Conservation (phyloP, 1,140 invertebrate genomes). For the Vanessa tameamea region DNA sequence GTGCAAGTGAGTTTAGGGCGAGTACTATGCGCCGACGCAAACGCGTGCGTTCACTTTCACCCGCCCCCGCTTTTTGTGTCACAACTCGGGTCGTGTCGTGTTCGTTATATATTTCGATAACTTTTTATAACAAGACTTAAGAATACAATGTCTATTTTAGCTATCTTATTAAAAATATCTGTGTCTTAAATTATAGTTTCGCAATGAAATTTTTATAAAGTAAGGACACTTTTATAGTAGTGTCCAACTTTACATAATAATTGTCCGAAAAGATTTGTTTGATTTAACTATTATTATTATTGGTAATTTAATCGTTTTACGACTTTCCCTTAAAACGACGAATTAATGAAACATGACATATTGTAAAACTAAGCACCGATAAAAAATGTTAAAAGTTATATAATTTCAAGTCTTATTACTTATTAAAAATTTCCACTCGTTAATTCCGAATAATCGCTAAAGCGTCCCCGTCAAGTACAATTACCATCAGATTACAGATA, state of each 20-base stretch:
- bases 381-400: not conserved
- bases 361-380: too few relatives aligned
- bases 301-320: too few relatives aligned
- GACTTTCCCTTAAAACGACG: too few relatives aligned
- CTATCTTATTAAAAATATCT: too few relatives aligned
- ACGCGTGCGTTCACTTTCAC: slow-evolving; percentile 18
- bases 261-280: too few relatives aligned
- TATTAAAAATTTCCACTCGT: slow-evolving; percentile 17
- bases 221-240: too few relatives aligned
- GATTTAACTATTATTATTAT: too few relatives aligned
- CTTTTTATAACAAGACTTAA: not conserved
- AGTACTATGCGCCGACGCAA: not conserved
- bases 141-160: too few relatives aligned
- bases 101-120: not conserved
- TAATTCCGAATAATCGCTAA: slow-evolving; percentile 10
- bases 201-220: too few relatives aligned
- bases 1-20: not conserved
- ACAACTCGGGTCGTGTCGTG: not conserved
- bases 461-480: slow-evolving; percentile 4
- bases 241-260: too few relatives aligned
- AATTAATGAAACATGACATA: too few relatives aligned
- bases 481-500: slow-evolving; percentile 30
- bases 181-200: too few relatives aligned
- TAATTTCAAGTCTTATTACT: not conserved
- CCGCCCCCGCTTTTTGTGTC: slow-evolving; percentile 15